Evolutionary conservation across 2,113 vertebrate genomes (phyloP).

Genomic region (Strix aluco): DNA sequence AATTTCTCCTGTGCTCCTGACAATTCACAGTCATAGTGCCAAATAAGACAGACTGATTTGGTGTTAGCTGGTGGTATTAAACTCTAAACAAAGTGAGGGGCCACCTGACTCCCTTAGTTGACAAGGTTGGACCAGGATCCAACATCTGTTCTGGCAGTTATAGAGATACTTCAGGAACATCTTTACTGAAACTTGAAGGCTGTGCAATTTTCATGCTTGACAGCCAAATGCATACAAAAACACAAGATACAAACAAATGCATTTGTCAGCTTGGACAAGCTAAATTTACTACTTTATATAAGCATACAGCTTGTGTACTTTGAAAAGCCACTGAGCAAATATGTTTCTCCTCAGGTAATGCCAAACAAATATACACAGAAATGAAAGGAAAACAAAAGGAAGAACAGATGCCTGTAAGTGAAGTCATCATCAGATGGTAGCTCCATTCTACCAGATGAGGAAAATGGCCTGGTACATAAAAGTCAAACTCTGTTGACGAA

Average conservation of each 20-base stretch:
- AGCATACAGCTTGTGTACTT: background rate
- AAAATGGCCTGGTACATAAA: background rate
- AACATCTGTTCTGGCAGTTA: background rate
- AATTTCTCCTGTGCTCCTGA: background rate
- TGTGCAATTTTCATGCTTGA: background rate
- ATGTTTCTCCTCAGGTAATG: background rate
- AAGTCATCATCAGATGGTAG: background rate
- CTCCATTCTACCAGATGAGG: background rate
- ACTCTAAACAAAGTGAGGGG: background rate
- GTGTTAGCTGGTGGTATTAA: background rate
- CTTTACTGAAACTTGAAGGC: background rate
- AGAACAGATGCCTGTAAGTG: background rate
- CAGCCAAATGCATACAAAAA: background rate
- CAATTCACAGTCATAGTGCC: background rate
- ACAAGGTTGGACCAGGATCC: background rate
- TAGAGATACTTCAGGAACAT: background rate
- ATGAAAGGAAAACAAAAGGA: background rate
- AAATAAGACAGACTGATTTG: background rate
- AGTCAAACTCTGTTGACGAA: background rate
- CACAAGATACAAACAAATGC: background rate
- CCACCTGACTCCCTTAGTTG: background rate
- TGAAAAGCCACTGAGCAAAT: background rate
- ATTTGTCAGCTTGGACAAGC: background rate
- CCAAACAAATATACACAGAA: background rate
- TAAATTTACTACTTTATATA: constrained; percentile 7